These are phyloP conservation scores for Bugulina stolonifera DNA, from an alignment of 2,888 invertebrate genomes.

Conservation along the genomic window DNA sequence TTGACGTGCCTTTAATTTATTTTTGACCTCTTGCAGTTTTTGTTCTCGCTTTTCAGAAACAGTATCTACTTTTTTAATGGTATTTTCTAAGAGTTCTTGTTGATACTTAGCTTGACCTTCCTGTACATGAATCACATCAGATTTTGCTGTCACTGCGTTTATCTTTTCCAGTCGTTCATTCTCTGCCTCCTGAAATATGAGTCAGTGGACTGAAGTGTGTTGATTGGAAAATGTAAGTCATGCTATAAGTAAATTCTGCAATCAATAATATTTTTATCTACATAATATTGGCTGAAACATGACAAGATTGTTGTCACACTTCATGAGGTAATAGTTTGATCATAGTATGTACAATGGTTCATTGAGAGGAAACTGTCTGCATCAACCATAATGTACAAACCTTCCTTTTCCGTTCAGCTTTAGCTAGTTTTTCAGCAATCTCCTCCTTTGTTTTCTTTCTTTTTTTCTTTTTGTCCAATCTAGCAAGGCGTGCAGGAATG, in stretches of 20 bases:
- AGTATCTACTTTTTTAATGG: constrained; percentile 1
- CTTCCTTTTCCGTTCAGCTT: constrained; percentile 43
- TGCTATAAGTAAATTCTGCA: too few species aligned
- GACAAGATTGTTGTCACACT: too few species aligned
- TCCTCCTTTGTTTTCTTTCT: constrained; percentile 41
- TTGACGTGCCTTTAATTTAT: constrained; percentile 39
- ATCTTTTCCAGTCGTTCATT: constrained; percentile 41
- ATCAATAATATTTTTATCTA: too few species aligned
- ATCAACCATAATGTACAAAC: constrained; percentile 34
- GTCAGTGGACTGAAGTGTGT: too few species aligned
- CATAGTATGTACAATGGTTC: too few species aligned
- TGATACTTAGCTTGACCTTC: constrained; percentile 15
- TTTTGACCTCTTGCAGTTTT: constrained; percentile 37
- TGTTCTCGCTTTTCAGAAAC: constrained; percentile 37
- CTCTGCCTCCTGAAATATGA: constrained; percentile 37
- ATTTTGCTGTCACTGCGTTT: constrained; percentile 37
- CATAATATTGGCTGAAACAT: too few species aligned
- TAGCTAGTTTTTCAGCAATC: constrained; percentile 44
- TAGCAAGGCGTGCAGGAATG: constrained; percentile 44
- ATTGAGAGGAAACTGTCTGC: too few species aligned
- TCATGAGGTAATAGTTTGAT: too few species aligned
- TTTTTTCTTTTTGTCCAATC: constrained; percentile 44
- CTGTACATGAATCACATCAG: constrained; percentile 33
- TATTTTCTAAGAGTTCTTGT: constrained; percentile 4
- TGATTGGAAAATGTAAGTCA: too few species aligned